phyloP scores from a whole-genome alignment of 1,140 invertebrate genomes.

The Anadara kagoshimensis region DNA sequence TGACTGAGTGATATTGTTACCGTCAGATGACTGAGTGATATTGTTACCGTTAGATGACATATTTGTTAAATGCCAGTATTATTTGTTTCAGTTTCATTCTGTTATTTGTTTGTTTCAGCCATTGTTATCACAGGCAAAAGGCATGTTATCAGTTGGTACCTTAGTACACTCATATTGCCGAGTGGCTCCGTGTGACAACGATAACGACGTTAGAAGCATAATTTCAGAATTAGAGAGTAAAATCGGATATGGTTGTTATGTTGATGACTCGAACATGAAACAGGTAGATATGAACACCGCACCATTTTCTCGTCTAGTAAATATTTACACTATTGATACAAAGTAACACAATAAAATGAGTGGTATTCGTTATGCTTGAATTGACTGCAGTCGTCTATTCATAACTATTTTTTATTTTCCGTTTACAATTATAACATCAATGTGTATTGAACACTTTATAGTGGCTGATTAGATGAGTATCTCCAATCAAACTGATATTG shows the following conservation, averaged over 20 bases:
- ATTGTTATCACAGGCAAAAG: conserved; percentile 63
- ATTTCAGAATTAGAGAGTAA: conserved; percentile 73
- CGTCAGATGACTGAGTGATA: too few species aligned
- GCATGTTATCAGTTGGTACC: conserved; percentile 74
- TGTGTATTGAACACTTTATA: too few species aligned
- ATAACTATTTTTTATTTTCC: too few species aligned
- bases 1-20: background rate
- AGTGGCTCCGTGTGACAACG: conserved; percentile 63
- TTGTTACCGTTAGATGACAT: background rate
- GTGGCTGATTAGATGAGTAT: too few species aligned
- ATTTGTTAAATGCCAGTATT: background rate
- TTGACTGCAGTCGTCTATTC: too few species aligned
- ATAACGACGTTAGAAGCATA: conserved; percentile 76
- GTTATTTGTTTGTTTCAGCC: background rate
- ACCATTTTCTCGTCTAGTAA: background rate
- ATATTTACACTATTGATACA: background rate
- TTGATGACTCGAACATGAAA: conserved; percentile 80
- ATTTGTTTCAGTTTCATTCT: background rate
- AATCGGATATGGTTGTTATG: conserved; percentile 75
- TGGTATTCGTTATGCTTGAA: too few species aligned
- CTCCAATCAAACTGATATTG: too few species aligned
- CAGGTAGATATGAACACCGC: conserved; percentile 67
- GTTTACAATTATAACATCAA: too few species aligned
- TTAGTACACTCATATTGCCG: conserved; percentile 76
- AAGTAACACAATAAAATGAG: too few species aligned